Evolutionary conservation across 1,140 invertebrate species (phyloP), one percentile per base, ranked within the genome.

Genomic region (Sycophaga agraensis): DNA sequence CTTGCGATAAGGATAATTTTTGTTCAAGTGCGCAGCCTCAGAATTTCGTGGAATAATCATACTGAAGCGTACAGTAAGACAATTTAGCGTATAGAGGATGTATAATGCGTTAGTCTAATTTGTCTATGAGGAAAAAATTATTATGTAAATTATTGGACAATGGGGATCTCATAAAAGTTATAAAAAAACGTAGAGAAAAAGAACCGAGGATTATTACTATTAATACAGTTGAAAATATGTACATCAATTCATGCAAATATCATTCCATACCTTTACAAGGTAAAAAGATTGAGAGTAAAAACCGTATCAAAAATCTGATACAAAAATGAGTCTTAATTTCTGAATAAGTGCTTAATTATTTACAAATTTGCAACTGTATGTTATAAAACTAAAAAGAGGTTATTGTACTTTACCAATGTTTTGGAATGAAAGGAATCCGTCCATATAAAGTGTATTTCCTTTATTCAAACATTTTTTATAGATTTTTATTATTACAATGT

Each of bases 391-490:
- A 49, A 22, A 7, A 39, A 49, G 16, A 24, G 21, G n/a, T 21
- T 58, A 16, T 37, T 46, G 6, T 46, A 22, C 12, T 59, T 19
- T 9, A 19, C 16, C 21, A 16, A 53, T 2, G 4, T 53, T 50
- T 35, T 16, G 21, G 34, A 49, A 49, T 19, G 17, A 7, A 35
- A 35, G 11, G 2, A 49, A 28, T 58, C 49, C 2, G 49, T 49
- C 37, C 16, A 19, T 35, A 19, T 16, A 39, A 16, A 59, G 31
- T 37, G 45, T 45, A 55, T 49, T 51, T 34, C 54, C 9, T 37
- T 57, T 59, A 63, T 66, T 64, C 59, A 57, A 55, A 69, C 59
- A 63, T 51, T 37, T 19, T 34, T 42, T 53, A 28, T 40, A 35
- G 14, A 45, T 21, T 26, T 43, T 37, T 48, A 61, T 50, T 19